Base-by-base conservation (phyloP, 64 coral and sea anemone genomes). In the Stichodactyla mertensii region DNA sequence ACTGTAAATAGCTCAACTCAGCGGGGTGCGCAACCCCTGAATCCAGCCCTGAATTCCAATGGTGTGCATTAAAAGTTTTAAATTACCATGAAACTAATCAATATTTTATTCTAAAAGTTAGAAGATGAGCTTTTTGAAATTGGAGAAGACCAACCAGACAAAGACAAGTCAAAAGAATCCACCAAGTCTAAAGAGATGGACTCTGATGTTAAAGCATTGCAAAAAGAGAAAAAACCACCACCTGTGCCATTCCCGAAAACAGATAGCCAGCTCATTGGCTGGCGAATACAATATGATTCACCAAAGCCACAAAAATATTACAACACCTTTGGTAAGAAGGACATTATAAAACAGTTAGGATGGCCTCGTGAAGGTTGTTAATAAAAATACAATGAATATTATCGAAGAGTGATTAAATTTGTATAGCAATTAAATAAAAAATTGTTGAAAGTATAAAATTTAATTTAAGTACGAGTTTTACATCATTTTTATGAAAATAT, bases 201-300 rank as follows among this genome's bases (percentile, higher is more conserved):
- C 5, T 2, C 24, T 3, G 54, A 6, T 6, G 54, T 18, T 52
- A 7, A 12, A 54, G 19, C 16, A 1, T 12, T 13, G 11, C 36
- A 81, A 20, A 54, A 16, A 52, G 78, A 53, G 11, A 52, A 51
- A 45, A 81, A 81, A 10, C 55, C 83, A 10, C 55, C 83, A 2
- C 16, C 18, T 6, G 60, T 58, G n/a, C 52, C 18, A 7, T 85
- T 61, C 31, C 83, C 83, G 6, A 24, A 85, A 56, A 85, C 83
- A 61, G 60, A 85, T 56, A 85, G 83, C 56, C 53, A 85, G 83
- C 9, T 58, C 10, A 85, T 85, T 61, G 83, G 83, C 55, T 85
- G 83, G 83, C 20, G 83, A 55, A 24, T 85, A 7, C 10, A 59
- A 7, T 61, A 58, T 52, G 9, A 59, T 16, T 23, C 83, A 18